phyloP scores from a whole-genome alignment of 2,797 vertebrate genomes.

The Epinephelus malabaricus region DNA sequence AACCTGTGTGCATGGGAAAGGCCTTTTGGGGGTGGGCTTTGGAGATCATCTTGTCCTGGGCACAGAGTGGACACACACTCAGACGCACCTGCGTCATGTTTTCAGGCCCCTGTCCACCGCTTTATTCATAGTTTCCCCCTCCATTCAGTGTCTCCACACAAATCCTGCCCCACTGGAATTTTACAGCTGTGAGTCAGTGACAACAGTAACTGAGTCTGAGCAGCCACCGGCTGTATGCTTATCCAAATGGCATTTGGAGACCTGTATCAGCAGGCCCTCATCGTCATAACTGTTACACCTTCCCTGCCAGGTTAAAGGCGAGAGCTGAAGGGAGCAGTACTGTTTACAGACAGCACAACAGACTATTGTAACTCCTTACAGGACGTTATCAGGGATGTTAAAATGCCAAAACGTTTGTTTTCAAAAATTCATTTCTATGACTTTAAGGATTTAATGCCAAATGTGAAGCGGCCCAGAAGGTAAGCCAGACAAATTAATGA shows the following conservation, averaged over 20 bases:
- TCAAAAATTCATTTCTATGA: conserved; percentile 73
- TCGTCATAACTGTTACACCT: conserved; percentile 60
- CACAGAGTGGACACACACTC: too few species aligned
- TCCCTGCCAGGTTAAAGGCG: conserved; percentile 21
- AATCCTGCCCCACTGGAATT: conserved; percentile 21
- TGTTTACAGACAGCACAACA: conserved; percentile 4
- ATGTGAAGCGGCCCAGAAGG: conserved; percentile 70
- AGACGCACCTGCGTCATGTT: background rate
- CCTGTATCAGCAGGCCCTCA: conserved; percentile 72
- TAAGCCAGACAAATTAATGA: conserved; percentile 48
- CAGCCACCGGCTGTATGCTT: background rate
- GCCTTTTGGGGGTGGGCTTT: too few species aligned
- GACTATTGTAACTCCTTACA: background rate
- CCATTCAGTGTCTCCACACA: background rate
- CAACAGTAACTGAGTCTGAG: conserved; percentile 12
- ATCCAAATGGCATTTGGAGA: conserved; percentile 46
- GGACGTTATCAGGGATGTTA: conserved; percentile 53
- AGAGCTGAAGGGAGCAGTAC: background rate
- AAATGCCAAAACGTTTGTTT: conserved; percentile 79
- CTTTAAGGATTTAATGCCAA: conserved; percentile 76
- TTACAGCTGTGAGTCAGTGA: conserved; percentile 62
- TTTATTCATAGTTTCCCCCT: background rate
- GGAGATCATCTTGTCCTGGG: too few species aligned
- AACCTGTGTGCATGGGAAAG: too few species aligned
- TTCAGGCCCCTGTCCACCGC: background rate